Percentiles rank a stretch among this genome's conserved stretches.
Evolutionary conservation across 2,888 invertebrate species (phyloP).

Genomic region (Agrilus biguttatus): DNA sequence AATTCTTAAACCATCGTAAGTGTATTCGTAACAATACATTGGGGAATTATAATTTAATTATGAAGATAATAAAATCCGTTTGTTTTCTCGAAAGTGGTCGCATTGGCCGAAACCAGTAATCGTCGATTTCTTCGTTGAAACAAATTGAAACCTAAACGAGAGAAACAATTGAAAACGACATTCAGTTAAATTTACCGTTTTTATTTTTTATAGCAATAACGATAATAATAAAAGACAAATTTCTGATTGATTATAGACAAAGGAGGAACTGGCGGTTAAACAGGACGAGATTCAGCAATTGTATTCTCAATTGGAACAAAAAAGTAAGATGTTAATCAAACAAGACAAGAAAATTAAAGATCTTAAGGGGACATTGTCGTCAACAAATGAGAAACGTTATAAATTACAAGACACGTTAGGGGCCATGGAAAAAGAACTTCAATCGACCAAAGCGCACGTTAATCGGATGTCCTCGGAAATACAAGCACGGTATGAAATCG

Average conservation of each 20-base stretch:
- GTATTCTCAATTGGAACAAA: constrained; percentile 18
- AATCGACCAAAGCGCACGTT: constrained; percentile 23
- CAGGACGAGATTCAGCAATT: constrained; percentile 20
- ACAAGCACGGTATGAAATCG: constrained; percentile 23
- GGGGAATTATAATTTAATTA: no score
- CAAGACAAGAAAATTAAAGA: constrained; percentile 22
- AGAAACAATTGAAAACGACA: no score
- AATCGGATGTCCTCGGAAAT: constrained; percentile 20
- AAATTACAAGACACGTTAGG: constrained; percentile 25
- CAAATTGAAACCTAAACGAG: no score
- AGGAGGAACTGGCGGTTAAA: constrained; percentile 15
- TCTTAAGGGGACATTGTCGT: constrained; percentile 19
- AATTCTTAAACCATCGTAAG: no score
- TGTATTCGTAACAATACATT: no score
- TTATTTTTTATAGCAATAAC: no score
- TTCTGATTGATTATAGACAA: constrained; percentile 10
- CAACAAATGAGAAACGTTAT: constrained; percentile 25
- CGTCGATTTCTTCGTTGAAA: no score
- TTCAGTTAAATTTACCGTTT: no score
- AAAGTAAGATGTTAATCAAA: constrained; percentile 16
- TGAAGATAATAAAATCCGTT: no score
- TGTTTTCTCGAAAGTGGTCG: no score
- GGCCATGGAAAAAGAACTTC: constrained; percentile 25
- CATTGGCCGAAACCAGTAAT: no score
- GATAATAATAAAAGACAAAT: no score